These are phyloP conservation scores for Xestia sexstrigata DNA, from an alignment of 2,888 invertebrate genomes.

Conservation along the genomic window DNA sequence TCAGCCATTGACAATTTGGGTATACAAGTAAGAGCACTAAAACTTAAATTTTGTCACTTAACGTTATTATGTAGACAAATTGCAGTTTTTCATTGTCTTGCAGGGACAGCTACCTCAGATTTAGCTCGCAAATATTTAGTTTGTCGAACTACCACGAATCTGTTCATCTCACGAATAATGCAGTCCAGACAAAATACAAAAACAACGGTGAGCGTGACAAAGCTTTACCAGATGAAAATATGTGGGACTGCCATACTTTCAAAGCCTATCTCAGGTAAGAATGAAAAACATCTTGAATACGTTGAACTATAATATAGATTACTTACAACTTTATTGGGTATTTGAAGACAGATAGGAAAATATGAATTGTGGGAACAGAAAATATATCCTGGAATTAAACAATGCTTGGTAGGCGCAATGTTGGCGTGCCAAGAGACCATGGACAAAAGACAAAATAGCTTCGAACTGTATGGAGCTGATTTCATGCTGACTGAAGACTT, in stretches of 20 bases:
- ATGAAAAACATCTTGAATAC: slow-evolving; percentile 46
- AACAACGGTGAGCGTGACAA: slow-evolving; percentile 93
- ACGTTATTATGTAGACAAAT: slow-evolving; percentile 1
- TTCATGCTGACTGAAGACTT: slow-evolving; percentile 97
- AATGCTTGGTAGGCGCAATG: slow-evolving; percentile 94
- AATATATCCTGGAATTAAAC: slow-evolving; percentile 97
- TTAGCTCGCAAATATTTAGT: slow-evolving; percentile 97
- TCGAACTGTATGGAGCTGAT: slow-evolving; percentile 98
- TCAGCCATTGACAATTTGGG: slow-evolving; percentile 97
- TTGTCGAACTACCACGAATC: slow-evolving; percentile 97
- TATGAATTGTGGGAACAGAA: slow-evolving; percentile 95
- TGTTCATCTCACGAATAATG: slow-evolving; percentile 98
- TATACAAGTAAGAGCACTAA: slow-evolving; percentile 93
- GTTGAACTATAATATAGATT: slow-evolving; percentile 24
- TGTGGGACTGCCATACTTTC: slow-evolving; percentile 98
- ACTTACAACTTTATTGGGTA: slow-evolving; percentile 62
- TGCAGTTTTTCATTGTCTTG: slow-evolving; percentile 61
- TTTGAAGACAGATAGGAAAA: slow-evolving; percentile 93
- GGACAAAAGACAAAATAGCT: slow-evolving; percentile 95
- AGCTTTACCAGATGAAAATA: slow-evolving; percentile 96
- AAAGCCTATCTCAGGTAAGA: slow-evolving; percentile 92
- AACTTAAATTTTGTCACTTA: background rate
- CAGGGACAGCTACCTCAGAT: slow-evolving; percentile 97
- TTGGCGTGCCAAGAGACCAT: slow-evolving; percentile 96
- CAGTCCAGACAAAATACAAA: slow-evolving; percentile 97